phyloP scores from a whole-genome alignment of 2,888 invertebrate species.

The Sepiola atlantica region DNA sequence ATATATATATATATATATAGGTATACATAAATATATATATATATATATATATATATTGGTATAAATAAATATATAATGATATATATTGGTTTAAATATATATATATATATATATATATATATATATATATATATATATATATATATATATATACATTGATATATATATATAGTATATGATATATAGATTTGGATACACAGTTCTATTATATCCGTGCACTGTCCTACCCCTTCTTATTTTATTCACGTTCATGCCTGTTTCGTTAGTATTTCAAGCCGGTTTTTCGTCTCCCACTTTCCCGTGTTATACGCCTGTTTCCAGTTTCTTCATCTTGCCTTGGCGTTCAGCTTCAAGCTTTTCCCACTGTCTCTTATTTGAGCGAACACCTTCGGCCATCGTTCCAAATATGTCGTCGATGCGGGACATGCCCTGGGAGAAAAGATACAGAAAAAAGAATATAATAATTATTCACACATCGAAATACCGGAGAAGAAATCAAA shows the following conservation, averaged over 20 bases:
- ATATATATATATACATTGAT: background rate
- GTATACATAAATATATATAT: too few species aligned
- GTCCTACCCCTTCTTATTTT: background rate
- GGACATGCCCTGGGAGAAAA: conserved; percentile 73
- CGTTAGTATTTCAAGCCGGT: background rate
- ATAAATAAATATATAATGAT: too few species aligned
- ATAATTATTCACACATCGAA: background rate
- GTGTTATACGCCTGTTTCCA: conserved; percentile 55
- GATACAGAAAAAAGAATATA: conserved; percentile 46
- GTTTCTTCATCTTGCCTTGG: conserved; percentile 58
- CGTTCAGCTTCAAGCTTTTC: conserved; percentile 70
- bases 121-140: conserved; percentile 35
- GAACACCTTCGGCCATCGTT: conserved; percentile 76
- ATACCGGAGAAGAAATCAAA: too few species aligned
- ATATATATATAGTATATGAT: conserved; percentile 38
- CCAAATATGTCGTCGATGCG: conserved; percentile 76
- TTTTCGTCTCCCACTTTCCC: background rate
- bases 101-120: background rate
- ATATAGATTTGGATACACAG: background rate
- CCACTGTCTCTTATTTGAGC: conserved; percentile 76
- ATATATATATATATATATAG: background rate
- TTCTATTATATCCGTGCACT: background rate
- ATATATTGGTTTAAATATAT: background rate
- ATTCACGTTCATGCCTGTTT: background rate
- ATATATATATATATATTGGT: too few species aligned